These are phyloP conservation scores for Conistra vaccinii DNA, from an alignment of 2,888 invertebrate species.

Conservation along the genomic window DNA sequence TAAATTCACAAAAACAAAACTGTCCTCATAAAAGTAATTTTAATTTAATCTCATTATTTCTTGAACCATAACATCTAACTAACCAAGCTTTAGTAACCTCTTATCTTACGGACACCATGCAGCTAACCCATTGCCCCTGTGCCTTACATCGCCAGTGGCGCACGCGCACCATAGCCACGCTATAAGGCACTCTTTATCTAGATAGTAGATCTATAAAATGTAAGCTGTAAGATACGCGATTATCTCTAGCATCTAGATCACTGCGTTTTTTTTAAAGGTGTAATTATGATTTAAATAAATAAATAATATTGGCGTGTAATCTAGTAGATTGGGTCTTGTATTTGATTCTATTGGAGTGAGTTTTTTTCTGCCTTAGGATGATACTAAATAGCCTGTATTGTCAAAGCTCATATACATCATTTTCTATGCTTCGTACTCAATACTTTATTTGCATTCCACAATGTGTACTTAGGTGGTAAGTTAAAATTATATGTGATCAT, in stretches of 20 bases:
- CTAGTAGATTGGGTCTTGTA: neutral
- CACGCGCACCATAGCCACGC: conserved; percentile 35
- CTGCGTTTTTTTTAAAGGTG: too few species aligned
- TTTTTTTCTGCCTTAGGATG: neutral
- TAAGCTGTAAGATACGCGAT: neutral
- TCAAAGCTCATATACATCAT: neutral
- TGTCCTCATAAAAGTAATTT: neutral
- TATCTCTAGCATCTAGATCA: conserved; percentile 10
- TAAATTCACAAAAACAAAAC: neutral
- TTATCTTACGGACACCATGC: conserved; percentile 27
- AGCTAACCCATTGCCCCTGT: conserved; percentile 58
- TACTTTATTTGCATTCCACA: too few species aligned
- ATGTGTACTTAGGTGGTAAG: too few species aligned
- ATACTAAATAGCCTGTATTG: neutral
- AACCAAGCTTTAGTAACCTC: neutral
- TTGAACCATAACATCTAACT: neutral
- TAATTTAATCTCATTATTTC: neutral
- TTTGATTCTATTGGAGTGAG: neutral
- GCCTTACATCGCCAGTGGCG: conserved; percentile 51
- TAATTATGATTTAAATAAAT: too few species aligned
- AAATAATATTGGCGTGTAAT: neutral
- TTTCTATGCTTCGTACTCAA: too few species aligned
- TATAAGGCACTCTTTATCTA: conserved; percentile 28
- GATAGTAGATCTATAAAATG: conserved; percentile 13
- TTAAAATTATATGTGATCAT: too few species aligned